These are phyloP conservation scores for Chloebia gouldiae DNA, from an alignment of 2,113 vertebrate genomes.

Conservation along the genomic window DNA sequence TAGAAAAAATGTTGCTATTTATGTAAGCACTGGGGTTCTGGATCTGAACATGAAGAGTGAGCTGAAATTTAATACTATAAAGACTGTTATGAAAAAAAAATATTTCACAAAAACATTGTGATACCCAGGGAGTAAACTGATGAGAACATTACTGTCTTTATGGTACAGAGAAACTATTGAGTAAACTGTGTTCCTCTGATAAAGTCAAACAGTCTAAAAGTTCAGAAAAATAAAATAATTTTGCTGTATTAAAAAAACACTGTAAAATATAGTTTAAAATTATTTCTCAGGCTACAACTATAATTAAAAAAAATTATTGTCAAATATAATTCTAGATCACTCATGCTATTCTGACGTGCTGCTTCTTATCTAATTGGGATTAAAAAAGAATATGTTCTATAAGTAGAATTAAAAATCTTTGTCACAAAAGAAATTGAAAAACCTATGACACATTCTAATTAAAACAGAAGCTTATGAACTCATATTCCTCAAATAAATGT, in stretches of 20 bases:
- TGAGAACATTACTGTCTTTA: neutral
- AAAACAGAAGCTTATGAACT: neutral
- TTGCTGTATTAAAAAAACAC: neutral
- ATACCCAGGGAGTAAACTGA: neutral
- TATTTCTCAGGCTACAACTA: neutral
- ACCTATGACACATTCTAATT: neutral
- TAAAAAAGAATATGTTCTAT: neutral
- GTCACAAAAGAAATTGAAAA: neutral
- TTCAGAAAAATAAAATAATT: neutral
- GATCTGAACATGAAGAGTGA: neutral
- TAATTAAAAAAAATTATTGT: neutral
- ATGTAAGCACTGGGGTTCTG: neutral
- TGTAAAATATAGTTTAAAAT: neutral
- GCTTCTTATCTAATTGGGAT: neutral
- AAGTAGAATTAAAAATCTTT: neutral
- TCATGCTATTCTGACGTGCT: neutral
- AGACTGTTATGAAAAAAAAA: neutral
- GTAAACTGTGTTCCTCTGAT: neutral
- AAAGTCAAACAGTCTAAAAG: neutral
- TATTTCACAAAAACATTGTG: neutral
- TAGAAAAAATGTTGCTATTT: neutral
- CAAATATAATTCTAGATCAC: neutral
- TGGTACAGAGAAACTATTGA: neutral
- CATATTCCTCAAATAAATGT: neutral
- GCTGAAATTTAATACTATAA: neutral